Evolutionary conservation across 2,888 invertebrate species (phyloP).

Genomic region (Ormia ochracea): DNA sequence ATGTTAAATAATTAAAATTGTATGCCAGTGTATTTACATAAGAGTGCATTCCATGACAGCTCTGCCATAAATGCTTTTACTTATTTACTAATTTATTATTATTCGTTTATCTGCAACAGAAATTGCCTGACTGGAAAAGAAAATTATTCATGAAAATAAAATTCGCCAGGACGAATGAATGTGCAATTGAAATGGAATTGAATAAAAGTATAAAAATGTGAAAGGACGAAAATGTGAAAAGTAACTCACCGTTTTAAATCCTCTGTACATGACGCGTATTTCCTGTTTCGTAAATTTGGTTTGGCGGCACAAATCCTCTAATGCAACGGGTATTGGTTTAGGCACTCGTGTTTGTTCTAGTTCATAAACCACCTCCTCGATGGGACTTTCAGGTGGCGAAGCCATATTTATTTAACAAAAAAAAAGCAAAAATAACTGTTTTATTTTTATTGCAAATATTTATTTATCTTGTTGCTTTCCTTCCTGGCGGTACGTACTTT

Average conservation of each 20-base stretch:
- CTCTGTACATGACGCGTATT: slow-evolving; percentile 97
- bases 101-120: slow-evolving; percentile 6
- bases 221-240: background rate
- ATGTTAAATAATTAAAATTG: no score
- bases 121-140: background rate
- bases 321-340: slow-evolving; percentile 89
- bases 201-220: background rate
- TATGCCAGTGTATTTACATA: no score
- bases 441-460: background rate
- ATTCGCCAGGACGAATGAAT: background rate
- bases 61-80: background rate
- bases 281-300: slow-evolving; percentile 97
- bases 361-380: slow-evolving; percentile 91
- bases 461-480: slow-evolving; percentile 11
- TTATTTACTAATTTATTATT: background rate
- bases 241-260: slow-evolving; percentile 85
- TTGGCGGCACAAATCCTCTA: slow-evolving; percentile 93
- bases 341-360: slow-evolving; percentile 87
- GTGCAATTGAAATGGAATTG: background rate
- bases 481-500: background rate
- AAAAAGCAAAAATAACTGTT: no score
- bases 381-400: slow-evolving; percentile 90
- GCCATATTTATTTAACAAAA: slow-evolving; percentile 80
- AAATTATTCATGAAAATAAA: background rate
- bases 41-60: background rate